These are phyloP conservation scores for Mythimna loreyi DNA, from an alignment of 2,888 invertebrate species.

Conservation along the genomic window DNA sequence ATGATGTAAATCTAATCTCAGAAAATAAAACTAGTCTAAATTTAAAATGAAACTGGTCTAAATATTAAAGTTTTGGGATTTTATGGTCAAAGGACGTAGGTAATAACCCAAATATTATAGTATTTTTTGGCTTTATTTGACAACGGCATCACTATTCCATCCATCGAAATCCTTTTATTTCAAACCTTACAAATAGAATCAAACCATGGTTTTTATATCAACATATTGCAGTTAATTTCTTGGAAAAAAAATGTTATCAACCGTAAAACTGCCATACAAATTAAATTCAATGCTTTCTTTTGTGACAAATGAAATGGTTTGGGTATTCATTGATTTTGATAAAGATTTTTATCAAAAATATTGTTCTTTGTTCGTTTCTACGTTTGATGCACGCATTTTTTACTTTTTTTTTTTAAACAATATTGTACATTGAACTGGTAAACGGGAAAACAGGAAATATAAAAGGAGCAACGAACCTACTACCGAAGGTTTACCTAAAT, in stretches of 20 bases:
- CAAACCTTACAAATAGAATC: not conserved
- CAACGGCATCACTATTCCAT: too few relatives aligned
- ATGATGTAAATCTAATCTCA: too few relatives aligned
- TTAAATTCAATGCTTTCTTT: not conserved
- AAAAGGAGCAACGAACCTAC: constrained; percentile 11
- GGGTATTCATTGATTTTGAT: not conserved
- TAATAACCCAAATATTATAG: too few relatives aligned
- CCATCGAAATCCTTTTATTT: too few relatives aligned
- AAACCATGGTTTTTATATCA: too few relatives aligned
- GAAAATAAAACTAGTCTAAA: too few relatives aligned
- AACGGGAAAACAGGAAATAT: not conserved
- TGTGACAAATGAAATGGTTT: not conserved
- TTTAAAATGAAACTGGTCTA: too few relatives aligned
- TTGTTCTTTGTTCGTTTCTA: not conserved
- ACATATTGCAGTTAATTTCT: not conserved
- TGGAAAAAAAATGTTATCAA: not conserved
- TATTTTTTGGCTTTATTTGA: too few relatives aligned
- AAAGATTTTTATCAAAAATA: not conserved
- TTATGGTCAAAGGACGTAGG: too few relatives aligned
- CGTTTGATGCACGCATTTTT: not conserved
- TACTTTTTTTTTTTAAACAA: not conserved
- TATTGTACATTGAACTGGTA: not conserved
- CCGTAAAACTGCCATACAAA: not conserved
- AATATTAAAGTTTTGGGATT: too few relatives aligned
- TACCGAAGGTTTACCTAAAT: not conserved